Evolutionary conservation across 2,888 invertebrate species (phyloP).

Genomic region (Linyphia triangularis): DNA sequence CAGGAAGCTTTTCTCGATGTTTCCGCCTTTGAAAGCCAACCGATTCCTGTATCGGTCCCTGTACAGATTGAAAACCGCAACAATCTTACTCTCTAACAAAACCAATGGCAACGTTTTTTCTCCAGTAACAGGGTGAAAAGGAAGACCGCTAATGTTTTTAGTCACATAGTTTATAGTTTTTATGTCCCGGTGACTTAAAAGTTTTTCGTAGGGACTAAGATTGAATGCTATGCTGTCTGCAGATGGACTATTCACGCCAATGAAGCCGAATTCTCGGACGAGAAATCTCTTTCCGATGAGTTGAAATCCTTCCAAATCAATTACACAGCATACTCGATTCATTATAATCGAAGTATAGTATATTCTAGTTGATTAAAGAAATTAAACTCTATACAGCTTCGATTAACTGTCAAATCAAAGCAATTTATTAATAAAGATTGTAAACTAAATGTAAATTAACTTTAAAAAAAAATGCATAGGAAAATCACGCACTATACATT

Average conservation of each 20-base stretch:
- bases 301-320: slow-evolving; percentile 45
- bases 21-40: slow-evolving; percentile 20
- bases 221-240: slow-evolving; percentile 11
- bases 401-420: too few species aligned
- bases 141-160: not conserved
- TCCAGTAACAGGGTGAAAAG: not conserved
- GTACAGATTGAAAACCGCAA: not conserved
- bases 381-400: too few species aligned
- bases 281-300: not conserved
- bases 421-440: too few species aligned
- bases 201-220: not conserved
- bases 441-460: too few species aligned
- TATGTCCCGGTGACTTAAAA: not conserved
- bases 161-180: not conserved
- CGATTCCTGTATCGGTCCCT: not conserved
- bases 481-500: too few species aligned
- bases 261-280: slow-evolving; percentile 30
- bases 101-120: not conserved
- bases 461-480: too few species aligned
- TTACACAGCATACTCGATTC: slow-evolving; percentile 30
- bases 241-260: not conserved
- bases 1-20: not conserved
- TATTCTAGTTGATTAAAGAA: not conserved
- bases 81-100: not conserved
- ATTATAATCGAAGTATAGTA: not conserved